Evolutionary conservation across 2,888 invertebrate species (phyloP), one percentile per base, ranked within the genome.

Genomic region (Drosophila austrosaltans): DNA sequence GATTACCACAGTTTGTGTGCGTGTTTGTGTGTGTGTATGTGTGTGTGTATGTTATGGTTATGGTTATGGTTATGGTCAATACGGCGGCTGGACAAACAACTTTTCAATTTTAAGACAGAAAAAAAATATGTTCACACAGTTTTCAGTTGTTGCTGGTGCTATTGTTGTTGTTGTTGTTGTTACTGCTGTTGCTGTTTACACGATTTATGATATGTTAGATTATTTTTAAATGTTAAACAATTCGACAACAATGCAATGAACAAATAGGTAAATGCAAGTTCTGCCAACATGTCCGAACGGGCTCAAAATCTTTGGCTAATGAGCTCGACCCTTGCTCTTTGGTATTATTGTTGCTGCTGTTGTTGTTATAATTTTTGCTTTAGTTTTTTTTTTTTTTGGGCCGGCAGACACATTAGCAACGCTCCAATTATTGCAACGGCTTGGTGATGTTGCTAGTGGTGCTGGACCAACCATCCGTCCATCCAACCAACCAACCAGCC

Each of bases 51-150:
- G 36, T 36, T 36, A 36, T 36, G 36, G 77, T 82, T 88, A 81
- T 36, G 36, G 77, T 82, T 88, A 81, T 79, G 88, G 89, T 78
- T 85, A 85, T 72, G 72, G 72, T 72, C 89, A 86, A 81, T 72
- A 69, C 68, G 7, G 61, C 69, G 76, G 75, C 82, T 65, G 87
- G 77, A 66, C 82, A 89, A 87, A 85, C 85, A 88, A 85, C 85
- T 85, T 89, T 85, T 85, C 89, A 84, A 89, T 87, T 79, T 79
- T 63, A 69, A 72, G 53, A 59, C 32, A 59, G 48, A 56, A 39
- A 59, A 57, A 57, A 62, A 30, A 78, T 72, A 66, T 78, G 77
- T 82, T 83, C 89, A 81, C 88, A 89, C 82, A 87, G 77, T 77
- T 84, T 87, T 60, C 77, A 73, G 62, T 53, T 39, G 36, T 22